Conservation (phyloP, 2,797 vertebrate genomes). For the Taeniopygia guttata region DNA sequence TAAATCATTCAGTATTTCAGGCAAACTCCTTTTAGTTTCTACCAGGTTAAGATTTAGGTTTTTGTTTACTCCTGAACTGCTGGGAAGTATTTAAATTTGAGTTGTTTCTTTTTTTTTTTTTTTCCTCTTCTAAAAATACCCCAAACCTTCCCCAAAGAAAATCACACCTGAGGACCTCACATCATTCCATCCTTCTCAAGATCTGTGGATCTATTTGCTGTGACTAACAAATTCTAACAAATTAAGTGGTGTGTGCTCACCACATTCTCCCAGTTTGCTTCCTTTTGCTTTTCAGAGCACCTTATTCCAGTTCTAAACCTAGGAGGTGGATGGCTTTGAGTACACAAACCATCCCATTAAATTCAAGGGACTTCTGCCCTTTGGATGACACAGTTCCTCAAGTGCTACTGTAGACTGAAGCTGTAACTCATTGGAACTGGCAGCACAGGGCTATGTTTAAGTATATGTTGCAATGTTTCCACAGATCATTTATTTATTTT, state of each 20-base stretch:
- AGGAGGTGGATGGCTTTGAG: neutral
- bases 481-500: slow-evolving; percentile 13
- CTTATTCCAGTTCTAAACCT: neutral
- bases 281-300: neutral
- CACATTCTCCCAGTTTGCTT: neutral
- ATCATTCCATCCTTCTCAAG: neutral
- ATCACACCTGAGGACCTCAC: neutral
- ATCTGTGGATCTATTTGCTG: neutral
- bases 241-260: neutral
- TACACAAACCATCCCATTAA: neutral
- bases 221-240: neutral
- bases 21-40: neutral
- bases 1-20: neutral
- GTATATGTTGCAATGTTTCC: neutral
- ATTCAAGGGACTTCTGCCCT: neutral
- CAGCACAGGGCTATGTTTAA: neutral
- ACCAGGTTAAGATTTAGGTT: neutral
- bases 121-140: neutral
- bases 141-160: neutral
- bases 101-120: neutral
- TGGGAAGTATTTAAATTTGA: neutral
- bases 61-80: neutral
- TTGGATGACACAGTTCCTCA: neutral
- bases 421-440: neutral
- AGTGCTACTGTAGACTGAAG: neutral